Conservation (phyloP, 2,113 vertebrate genomes). For the Notiomystis cincta region DNA sequence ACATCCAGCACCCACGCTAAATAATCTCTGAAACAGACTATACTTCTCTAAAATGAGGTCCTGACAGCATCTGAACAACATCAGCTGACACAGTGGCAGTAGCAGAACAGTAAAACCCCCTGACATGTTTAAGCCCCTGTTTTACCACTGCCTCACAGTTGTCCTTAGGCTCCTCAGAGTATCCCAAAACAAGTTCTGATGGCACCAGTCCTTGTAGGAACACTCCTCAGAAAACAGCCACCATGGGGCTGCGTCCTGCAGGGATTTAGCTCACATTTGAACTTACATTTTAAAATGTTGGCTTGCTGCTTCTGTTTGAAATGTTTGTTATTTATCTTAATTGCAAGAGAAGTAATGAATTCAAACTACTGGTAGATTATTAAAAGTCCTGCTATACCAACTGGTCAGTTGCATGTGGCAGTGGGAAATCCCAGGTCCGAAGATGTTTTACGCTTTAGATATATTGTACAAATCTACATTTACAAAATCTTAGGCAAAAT, state of each 20-base stretch:
- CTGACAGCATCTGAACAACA: neutral
- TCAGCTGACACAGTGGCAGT: neutral
- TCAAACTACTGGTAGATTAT: neutral
- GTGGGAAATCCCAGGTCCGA: neutral
- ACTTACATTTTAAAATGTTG: neutral
- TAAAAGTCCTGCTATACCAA: neutral
- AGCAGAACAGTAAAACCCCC: neutral
- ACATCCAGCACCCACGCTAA: neutral
- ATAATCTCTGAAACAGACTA: neutral
- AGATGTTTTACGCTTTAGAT: neutral
- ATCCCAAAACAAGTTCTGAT: neutral
- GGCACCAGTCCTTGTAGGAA: neutral
- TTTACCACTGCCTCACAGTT: neutral
- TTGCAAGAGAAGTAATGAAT: neutral
- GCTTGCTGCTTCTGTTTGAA: neutral
- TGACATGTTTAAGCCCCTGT: neutral
- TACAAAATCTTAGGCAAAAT: neutral
- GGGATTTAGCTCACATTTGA: neutral
- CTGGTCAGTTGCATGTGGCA: neutral
- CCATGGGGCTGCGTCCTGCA: fast-evolving
- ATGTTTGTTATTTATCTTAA: neutral
- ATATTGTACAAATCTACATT: neutral
- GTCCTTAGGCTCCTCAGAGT: neutral
- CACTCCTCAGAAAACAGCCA: neutral
- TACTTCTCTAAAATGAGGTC: neutral